phyloP scores from a whole-genome alignment of 2,888 invertebrate genomes.

The Ischnura elegans region DNA sequence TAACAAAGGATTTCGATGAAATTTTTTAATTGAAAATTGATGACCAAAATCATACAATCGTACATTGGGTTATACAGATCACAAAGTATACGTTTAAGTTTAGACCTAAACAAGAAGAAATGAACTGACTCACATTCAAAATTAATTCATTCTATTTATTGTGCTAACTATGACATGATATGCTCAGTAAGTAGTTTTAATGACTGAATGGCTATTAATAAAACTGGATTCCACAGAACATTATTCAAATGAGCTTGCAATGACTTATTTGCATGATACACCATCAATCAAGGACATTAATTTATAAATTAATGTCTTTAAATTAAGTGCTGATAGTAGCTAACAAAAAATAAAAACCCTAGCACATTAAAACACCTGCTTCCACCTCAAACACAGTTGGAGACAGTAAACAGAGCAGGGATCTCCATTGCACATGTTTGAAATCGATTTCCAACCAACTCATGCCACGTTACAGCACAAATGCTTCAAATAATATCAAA shows the following conservation, averaged over 20 bases:
- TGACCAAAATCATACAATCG: too few relatives aligned
- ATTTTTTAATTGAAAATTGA: too few relatives aligned
- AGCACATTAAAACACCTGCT: not conserved
- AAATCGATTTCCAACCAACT: not conserved
- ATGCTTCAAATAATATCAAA: slow-evolving; percentile 37
- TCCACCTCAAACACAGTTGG: not conserved
- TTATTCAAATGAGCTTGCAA: not conserved
- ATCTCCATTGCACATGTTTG: not conserved
- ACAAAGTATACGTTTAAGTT: too few relatives aligned
- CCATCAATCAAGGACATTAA: not conserved
- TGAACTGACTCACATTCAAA: not conserved
- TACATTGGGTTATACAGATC: too few relatives aligned
- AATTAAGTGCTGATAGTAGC: not conserved
- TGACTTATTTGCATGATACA: not conserved
- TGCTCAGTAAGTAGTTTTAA: slow-evolving; percentile 53
- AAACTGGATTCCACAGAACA: not conserved
- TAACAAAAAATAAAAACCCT: slow-evolving; percentile 11
- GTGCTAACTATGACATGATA: slow-evolving; percentile 61
- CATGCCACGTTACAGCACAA: slow-evolving; percentile 14
- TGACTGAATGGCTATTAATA: not conserved
- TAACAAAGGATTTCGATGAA: too few relatives aligned
- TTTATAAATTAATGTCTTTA: not conserved
- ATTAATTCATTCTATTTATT: slow-evolving; percentile 42
- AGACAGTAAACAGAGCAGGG: not conserved
- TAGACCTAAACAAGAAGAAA: too few relatives aligned